A percentile compares a stretch with the other conserved stretches of the same genome.
Evolutionary conservation across 2,888 invertebrate genomes (phyloP).

Genomic region (Suillia variegata): DNA sequence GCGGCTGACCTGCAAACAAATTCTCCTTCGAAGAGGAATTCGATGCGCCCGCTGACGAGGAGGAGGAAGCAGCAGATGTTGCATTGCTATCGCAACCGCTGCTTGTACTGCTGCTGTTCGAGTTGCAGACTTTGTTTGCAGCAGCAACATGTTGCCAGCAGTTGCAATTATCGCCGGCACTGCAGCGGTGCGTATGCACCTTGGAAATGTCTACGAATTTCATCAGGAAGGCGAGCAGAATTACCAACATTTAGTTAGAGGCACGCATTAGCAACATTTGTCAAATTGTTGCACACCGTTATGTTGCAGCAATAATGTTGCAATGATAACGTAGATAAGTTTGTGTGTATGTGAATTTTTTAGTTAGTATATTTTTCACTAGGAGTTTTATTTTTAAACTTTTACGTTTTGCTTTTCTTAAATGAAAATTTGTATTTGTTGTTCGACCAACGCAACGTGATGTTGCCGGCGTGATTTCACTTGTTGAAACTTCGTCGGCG

Average conservation of each 20-base stretch:
- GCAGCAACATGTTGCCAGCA: conserved; percentile 48
- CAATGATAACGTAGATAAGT: conserved; percentile 3
- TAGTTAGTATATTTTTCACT: neutral
- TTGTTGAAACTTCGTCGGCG: too few relatives aligned
- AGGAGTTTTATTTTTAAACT: conserved; percentile 7
- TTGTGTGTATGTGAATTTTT: conserved; percentile 4
- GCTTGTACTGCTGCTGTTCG: conserved; percentile 51
- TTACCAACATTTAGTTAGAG: conserved; percentile 59
- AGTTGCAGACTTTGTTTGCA: conserved; percentile 29
- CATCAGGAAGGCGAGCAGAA: conserved; percentile 60
- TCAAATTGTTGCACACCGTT: neutral
- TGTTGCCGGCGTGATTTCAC: conserved; percentile 30
- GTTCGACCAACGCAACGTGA: conserved; percentile 43
- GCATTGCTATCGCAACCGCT: conserved; percentile 54
- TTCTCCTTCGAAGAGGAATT: conserved; percentile 51
- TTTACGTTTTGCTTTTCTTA: conserved; percentile 8
- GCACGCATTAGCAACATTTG: conserved; percentile 30
- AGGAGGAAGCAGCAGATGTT: too few relatives aligned
- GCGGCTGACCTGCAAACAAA: conserved; percentile 31
- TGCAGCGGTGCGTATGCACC: conserved; percentile 47
- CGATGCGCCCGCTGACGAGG: conserved; percentile 9
- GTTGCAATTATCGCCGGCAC: conserved; percentile 36
- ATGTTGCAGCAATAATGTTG: conserved; percentile 39
- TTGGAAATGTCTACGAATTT: conserved; percentile 61
- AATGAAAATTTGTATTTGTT: conserved; percentile 36